Percentiles rank a stretch among this genome's conserved stretches.
phyloP scores from a whole-genome alignment of 2,113 vertebrate genomes.

The Myotis yumanensis region DNA sequence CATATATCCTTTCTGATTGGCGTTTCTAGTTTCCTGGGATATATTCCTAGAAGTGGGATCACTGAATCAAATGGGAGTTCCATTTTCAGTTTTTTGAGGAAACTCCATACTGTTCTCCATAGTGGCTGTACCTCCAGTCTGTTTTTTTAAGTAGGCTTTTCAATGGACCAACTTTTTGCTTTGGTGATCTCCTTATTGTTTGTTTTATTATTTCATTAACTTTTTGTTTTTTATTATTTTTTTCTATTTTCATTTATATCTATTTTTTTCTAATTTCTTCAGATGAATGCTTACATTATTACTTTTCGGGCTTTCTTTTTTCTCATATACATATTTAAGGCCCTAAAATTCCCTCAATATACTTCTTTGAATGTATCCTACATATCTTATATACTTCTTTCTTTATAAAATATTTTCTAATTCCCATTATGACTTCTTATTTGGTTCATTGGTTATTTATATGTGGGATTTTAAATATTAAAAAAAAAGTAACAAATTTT shows the following conservation, averaged over 20 bases:
- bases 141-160: background rate
- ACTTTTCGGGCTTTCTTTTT: background rate
- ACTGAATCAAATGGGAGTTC: too few relatives aligned
- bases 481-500: constrained; percentile 9
- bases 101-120: too few relatives aligned
- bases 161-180: background rate
- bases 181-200: background rate
- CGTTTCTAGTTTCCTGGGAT: too few relatives aligned
- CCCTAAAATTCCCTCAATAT: background rate
- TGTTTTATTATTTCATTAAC: background rate
- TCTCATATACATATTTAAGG: background rate
- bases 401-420: background rate
- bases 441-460: background rate
- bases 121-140: background rate
- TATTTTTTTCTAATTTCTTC: background rate
- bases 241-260: background rate
- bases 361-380: background rate
- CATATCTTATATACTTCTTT: background rate
- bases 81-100: too few relatives aligned
- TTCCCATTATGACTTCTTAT: constrained; percentile 2
- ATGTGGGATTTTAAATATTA: constrained; percentile 6
- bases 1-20: too few relatives aligned
- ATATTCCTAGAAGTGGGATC: too few relatives aligned
- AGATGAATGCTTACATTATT: background rate
- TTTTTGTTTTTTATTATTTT: constrained; percentile 16